Evolutionary conservation across 2,113 vertebrate genomes (phyloP), one percentile per base, ranked within the genome.

Genomic region (Eira barbara): DNA sequence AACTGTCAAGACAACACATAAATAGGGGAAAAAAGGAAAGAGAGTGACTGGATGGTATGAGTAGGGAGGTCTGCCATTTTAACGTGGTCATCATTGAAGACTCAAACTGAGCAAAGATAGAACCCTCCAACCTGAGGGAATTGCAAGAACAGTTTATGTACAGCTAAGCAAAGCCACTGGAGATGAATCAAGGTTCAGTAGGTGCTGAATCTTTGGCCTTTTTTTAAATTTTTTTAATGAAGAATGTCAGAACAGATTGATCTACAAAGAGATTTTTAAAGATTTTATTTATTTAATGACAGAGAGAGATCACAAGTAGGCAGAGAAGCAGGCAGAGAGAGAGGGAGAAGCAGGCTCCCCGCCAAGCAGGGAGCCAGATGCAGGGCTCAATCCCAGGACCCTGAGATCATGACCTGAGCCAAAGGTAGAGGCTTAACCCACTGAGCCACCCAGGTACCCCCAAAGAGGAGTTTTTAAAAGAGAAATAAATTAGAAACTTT

Each of bases 21-120:
- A 69, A n/a, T 14, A 34, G 4, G 9, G 61, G 18, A 14, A 47
- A 83, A 34, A 31, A 47, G 8, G 1, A 80, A 3, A 84, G 39
- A 82, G 12, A 4, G 25, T 71, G 14, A 21, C 3, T 18, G 10
- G 4, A 36, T 59, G 7, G 34, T 34, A 1, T 7, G 12, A 65
- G 8, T 4, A 27, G 9, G 1, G 21, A 45, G 34, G 39, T 4
- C 4, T 34, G 3, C 23, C 11, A 36, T 67, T 67, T 94, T 67
- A 12, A 76, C 12, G 63, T 11, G 7, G 21, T 49, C 11, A 7
- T 73, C 45, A 45, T 2, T 10, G 47, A 74, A 63, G 27, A 71
- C 2, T 31, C 18, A 6, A 6, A 42, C 3, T 9, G 8, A 23
- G 3, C 25, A 42, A 29, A 0, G 0, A 7, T 10, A 20, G 25